Evolutionary conservation across 2,888 invertebrate genomes (phyloP).

Genomic region (Cepaea hortensis): DNA sequence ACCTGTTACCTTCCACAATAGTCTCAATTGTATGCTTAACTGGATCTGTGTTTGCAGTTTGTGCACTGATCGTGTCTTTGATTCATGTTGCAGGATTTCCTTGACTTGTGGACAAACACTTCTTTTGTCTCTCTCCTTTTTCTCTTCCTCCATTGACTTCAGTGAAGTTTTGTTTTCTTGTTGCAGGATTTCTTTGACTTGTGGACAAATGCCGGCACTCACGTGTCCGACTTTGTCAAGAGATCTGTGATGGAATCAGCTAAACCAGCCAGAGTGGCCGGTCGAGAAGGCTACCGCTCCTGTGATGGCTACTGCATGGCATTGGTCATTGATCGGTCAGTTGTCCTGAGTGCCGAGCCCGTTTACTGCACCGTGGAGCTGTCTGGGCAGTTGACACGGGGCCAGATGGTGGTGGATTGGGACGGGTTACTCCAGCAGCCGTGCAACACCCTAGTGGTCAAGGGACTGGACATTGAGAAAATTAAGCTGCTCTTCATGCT

Average conservation of each 20-base stretch:
- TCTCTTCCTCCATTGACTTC: too few relatives aligned
- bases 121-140: too few relatives aligned
- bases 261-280: conserved; percentile 23
- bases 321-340: conserved; percentile 57
- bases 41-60: too few relatives aligned
- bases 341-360: conserved; percentile 56
- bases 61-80: too few relatives aligned
- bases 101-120: conserved; percentile 58
- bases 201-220: conserved; percentile 58
- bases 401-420: conserved; percentile 82
- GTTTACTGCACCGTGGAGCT: conserved; percentile 79
- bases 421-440: conserved; percentile 53
- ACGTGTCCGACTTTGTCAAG: conserved; percentile 58
- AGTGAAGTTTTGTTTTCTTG: neutral
- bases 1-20: too few relatives aligned
- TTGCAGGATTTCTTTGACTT: conserved; percentile 61
- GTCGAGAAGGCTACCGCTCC: conserved; percentile 56
- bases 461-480: conserved; percentile 56
- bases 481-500: conserved; percentile 50
- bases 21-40: too few relatives aligned
- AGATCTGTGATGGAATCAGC: conserved; percentile 50
- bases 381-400: conserved; percentile 80
- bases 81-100: conserved; percentile 58
- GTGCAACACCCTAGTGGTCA: conserved; percentile 62
- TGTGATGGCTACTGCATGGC: conserved; percentile 69